phyloP scores from a whole-genome alignment of 2,888 invertebrate genomes.

The Hypolimnas misippus region DNA sequence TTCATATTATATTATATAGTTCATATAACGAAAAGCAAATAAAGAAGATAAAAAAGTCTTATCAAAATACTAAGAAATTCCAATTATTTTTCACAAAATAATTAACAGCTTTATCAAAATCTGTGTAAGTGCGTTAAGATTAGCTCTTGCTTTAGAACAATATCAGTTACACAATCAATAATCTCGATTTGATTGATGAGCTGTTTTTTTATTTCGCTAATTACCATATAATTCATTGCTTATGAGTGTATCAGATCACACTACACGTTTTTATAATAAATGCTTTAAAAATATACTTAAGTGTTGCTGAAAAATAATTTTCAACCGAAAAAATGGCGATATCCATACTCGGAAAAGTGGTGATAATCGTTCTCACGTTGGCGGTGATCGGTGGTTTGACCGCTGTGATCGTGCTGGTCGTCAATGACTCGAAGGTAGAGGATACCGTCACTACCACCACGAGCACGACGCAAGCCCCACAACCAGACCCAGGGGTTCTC shows the following conservation, averaged over 20 bases:
- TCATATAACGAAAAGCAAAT: neutral
- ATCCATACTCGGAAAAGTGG: conserved; percentile 59
- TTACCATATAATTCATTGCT: neutral
- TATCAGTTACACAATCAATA: conserved; percentile 7
- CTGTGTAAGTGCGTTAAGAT: conserved; percentile 1
- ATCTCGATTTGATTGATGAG: conserved; percentile 20
- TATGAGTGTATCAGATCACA: neutral
- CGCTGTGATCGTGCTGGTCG: conserved; percentile 57
- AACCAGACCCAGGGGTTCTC: conserved; percentile 35
- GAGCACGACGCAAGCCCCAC: conserved; percentile 12
- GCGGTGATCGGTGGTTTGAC: conserved; percentile 64
- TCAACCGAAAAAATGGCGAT: conserved; percentile 37
- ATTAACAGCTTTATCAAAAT: neutral
- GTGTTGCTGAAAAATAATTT: neutral
- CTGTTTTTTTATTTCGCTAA: conserved; percentile 13
- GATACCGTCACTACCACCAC: conserved; percentile 15
- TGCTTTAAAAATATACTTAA: neutral
- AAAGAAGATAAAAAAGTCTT: neutral
- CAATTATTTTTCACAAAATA: neutral
- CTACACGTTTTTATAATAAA: neutral
- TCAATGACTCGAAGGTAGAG: conserved; percentile 44
- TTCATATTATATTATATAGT: no score
- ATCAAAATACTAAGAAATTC: neutral
- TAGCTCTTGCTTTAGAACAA: neutral
- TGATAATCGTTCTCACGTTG: conserved; percentile 54